Conservation (phyloP, 2,113 vertebrate genomes). For the Osmerus eperlanus region DNA sequence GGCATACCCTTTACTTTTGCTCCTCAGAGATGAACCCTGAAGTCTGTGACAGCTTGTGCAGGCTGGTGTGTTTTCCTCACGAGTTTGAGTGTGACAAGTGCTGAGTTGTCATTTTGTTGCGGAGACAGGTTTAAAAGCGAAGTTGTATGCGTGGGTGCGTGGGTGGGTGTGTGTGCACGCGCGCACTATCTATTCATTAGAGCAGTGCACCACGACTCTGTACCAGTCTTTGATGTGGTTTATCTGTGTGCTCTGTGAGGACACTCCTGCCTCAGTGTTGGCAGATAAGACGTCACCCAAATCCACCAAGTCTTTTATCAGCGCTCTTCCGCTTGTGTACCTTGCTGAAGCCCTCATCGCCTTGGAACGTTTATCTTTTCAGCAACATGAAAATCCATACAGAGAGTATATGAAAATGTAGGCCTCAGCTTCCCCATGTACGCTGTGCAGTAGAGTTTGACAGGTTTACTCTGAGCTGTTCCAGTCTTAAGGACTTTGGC, state of each 20-base stretch:
- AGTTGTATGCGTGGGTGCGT: neutral
- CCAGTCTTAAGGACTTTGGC: too few relatives aligned
- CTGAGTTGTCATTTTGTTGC: slow-evolving; percentile 26
- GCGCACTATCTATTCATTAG: slow-evolving; percentile 31
- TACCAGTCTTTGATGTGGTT: slow-evolving; percentile 47
- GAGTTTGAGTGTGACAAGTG: slow-evolving; percentile 29
- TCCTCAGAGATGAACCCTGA: slow-evolving; percentile 16
- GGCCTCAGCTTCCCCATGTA: neutral
- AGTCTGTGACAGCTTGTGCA: neutral
- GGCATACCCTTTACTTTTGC: neutral
- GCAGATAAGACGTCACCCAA: slow-evolving; percentile 38
- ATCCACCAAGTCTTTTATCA: slow-evolving; percentile 39
- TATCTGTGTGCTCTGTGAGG: slow-evolving; percentile 27
- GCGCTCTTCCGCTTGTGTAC: slow-evolving; percentile 48
- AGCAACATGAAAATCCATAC: slow-evolving; percentile 32
- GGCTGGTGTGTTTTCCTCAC: neutral
- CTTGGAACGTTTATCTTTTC: slow-evolving; percentile 44
- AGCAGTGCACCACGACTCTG: slow-evolving; percentile 4
- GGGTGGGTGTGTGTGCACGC: too few relatives aligned
- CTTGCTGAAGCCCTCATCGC: slow-evolving; percentile 40
- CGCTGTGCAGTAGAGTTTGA: neutral
- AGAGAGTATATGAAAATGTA: slow-evolving; percentile 40
- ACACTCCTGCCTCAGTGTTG: slow-evolving; percentile 11
- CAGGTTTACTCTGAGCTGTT: neutral
- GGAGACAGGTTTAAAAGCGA: slow-evolving; percentile 21